These are phyloP conservation scores for Pipistrellus pipistrellus DNA, from an alignment of 2,797 vertebrate genomes.

Conservation along the genomic window DNA sequence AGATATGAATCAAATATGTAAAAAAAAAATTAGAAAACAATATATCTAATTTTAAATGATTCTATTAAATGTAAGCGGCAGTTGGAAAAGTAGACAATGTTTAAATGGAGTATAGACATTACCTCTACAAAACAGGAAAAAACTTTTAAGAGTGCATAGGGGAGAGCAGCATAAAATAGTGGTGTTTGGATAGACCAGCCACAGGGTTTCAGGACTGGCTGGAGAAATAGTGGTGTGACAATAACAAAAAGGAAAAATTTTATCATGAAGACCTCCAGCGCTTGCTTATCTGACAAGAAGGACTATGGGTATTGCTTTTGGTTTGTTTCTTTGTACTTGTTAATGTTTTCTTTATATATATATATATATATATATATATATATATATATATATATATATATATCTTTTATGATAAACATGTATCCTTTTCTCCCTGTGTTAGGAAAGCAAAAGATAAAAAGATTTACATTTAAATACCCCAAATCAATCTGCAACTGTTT, in stretches of 20 bases:
- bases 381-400: too few relatives aligned
- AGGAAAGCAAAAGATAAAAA: neutral
- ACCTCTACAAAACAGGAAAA: neutral
- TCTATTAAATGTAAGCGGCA: neutral
- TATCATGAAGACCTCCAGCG: neutral
- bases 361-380: too few relatives aligned
- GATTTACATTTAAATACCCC: conserved; percentile 8
- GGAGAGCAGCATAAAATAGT: neutral
- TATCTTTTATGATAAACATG: neutral
- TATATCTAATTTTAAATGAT: neutral
- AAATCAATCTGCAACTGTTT: neutral
- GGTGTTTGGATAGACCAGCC: neutral
- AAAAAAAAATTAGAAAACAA: neutral
- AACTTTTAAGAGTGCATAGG: neutral
- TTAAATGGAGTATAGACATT: neutral
- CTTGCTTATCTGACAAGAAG: neutral
- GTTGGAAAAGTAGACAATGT: neutral
- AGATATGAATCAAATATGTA: neutral
- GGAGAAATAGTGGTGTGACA: neutral
- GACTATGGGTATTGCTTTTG: neutral
- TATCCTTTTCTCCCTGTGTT: conserved; percentile 11
- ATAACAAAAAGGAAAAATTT: neutral
- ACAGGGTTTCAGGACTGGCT: neutral
- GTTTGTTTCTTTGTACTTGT: neutral
- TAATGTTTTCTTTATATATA: neutral